phyloP scores from a whole-genome alignment of 2,888 invertebrate species.

The Phasia obesa region DNA sequence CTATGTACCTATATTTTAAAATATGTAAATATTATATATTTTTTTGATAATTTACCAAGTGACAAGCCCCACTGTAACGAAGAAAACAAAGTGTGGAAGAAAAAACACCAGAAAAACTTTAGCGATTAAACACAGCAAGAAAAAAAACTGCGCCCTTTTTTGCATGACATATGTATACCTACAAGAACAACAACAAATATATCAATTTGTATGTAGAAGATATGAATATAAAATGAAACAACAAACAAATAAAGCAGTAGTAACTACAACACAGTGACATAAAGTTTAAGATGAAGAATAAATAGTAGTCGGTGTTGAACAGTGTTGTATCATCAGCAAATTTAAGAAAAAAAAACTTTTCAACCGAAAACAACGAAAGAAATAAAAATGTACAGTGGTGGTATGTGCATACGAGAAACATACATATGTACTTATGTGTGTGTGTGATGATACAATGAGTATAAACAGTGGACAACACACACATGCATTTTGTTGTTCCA shows the following conservation, averaged over 20 bases:
- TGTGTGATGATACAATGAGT: conserved; percentile 24
- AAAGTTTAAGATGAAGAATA: conserved; percentile 48
- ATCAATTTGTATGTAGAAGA: conserved; percentile 69
- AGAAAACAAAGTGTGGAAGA: conserved; percentile 26
- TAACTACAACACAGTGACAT: conserved; percentile 35
- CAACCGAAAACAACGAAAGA: conserved; percentile 28
- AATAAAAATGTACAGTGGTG: conserved; percentile 28
- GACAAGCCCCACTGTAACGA: conserved; percentile 50
- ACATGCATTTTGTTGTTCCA: background rate
- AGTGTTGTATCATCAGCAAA: conserved; percentile 2
- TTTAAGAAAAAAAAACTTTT: conserved; percentile 29
- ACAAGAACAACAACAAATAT: conserved; percentile 55
- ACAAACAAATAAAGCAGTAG: conserved; percentile 55
- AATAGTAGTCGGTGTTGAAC: conserved; percentile 56
- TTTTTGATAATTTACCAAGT: too few species aligned
- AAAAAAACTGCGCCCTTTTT: conserved; percentile 71
- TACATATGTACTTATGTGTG: background rate
- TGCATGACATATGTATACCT: conserved; percentile 49
- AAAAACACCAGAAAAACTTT: conserved; percentile 42
- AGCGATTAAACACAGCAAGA: conserved; percentile 65
- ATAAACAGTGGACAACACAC: conserved; percentile 53
- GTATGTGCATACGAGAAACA: background rate
- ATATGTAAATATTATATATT: too few species aligned
- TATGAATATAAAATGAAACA: conserved; percentile 72
- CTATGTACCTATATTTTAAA: too few species aligned